Percentiles rank a stretch among this genome's conserved stretches.
phyloP scores from a whole-genome alignment of 2,888 invertebrate genomes.

The Glomeris marginata region DNA sequence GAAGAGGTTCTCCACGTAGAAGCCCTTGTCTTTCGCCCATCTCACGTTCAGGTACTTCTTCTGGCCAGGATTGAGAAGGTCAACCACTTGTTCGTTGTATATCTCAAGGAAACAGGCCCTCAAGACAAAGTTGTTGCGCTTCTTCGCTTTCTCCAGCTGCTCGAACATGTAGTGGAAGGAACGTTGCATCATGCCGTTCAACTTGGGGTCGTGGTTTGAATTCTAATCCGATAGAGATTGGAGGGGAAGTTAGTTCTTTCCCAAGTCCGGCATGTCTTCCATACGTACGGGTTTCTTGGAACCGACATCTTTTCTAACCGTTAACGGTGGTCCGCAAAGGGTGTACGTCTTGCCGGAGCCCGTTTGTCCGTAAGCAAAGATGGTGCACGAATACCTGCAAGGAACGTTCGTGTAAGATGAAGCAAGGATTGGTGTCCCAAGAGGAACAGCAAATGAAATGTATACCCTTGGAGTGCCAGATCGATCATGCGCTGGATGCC shows the following conservation, averaged over 20 bases:
- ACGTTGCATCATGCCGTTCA: conserved; percentile 67
- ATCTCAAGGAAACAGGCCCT: conserved; percentile 91
- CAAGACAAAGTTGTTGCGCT: conserved; percentile 57
- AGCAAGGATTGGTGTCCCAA: not conserved
- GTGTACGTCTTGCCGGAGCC: conserved; percentile 95
- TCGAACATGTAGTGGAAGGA: conserved; percentile 81
- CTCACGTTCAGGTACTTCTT: conserved; percentile 73
- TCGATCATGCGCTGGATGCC: conserved; percentile 79
- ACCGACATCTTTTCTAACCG: not conserved
- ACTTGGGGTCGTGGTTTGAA: not conserved
- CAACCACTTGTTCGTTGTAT: conserved; percentile 94
- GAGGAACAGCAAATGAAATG: too few species aligned
- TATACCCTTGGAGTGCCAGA: conserved; percentile 81
- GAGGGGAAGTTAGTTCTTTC: not conserved
- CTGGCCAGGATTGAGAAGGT: conserved; percentile 74
- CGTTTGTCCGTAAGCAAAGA: conserved; percentile 92
- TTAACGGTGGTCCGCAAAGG: conserved; percentile 65
- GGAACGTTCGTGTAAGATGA: not conserved
- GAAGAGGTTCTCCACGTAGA: conserved; percentile 93
- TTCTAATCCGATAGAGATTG: not conserved
- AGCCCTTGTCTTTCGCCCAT: conserved; percentile 79
- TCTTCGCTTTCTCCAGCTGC: conserved; percentile 53
- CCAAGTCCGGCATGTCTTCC: too few species aligned
- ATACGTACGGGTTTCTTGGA: not conserved
- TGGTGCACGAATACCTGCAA: conserved; percentile 67